Evolutionary conservation across 2,113 vertebrate genomes (phyloP), one percentile per base, ranked within the genome.

Genomic region (Lagopus muta): DNA sequence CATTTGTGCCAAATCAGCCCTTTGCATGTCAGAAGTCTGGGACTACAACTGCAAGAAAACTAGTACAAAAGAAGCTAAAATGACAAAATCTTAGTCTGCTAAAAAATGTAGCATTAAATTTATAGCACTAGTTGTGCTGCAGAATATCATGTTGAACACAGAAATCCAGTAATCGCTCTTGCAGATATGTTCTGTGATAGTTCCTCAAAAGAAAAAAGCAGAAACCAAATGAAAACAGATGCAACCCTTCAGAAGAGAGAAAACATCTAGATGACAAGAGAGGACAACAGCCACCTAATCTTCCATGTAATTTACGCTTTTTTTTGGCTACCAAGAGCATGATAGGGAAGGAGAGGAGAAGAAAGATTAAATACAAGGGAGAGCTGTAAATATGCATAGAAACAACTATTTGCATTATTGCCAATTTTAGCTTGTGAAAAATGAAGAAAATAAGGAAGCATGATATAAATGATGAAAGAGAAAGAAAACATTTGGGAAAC

Each of bases 121-220:
- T 75, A 50, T 19, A 88, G n/a, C 30, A 70, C 80, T 90, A 75
- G 65, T 43, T 71, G 57, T 72, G 57, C 24, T 69, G 25, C 38
- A 82, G 48, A 85, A 32, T 45, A 85, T 65, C 74, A 79, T 10
- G 70, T 43, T 40, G 24, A 18, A 22, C 40, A 89, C 27, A 85
- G 66, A 92, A 82, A 76, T n/a, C 10, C 64, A 79, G 32, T 1
- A 5, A 88, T 82, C 0, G 0, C 34, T 85, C 45, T 64, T 76
- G 62, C 25, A 71, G 61, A 21, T 83, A 60, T 15, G 5, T 58
- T 88, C 42, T 71, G 22, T 45, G 25, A 57, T 50, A 87, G 47
- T 43, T 87, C 79, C 54, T 85, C 65, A 67, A 62, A 38, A 67
- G 69, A 70, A 89, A 91, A 85, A 85, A 65, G 32, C 17, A 94